phyloP scores from a whole-genome alignment of 2,113 vertebrate genomes.

The Etheostoma cragini region DNA sequence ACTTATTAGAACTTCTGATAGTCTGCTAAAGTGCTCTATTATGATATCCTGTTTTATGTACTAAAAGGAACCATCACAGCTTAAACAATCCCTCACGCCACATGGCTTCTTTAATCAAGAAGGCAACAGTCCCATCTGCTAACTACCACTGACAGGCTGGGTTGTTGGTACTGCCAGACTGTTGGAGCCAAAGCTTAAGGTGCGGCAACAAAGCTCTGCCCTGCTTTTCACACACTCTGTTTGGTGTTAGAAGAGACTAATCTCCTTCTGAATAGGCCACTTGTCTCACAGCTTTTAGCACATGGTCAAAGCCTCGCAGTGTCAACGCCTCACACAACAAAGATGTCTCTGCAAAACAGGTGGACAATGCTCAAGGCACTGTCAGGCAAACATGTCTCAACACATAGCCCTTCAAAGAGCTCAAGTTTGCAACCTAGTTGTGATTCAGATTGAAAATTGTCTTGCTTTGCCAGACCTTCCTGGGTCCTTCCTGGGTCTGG shows the following conservation, averaged over 20 bases:
- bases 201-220: constrained; percentile 32
- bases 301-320: constrained; percentile 21
- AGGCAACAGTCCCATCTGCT: constrained; percentile 42
- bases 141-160: constrained; percentile 47
- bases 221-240: constrained; percentile 21
- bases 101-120: constrained; percentile 23
- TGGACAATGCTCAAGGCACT: not conserved
- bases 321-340: not conserved
- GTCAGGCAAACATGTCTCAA: not conserved
- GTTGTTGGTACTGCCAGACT: constrained; percentile 25
- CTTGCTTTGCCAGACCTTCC: no score
- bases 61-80: not conserved
- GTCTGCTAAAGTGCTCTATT: not conserved
- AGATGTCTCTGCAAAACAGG: constrained; percentile 5
- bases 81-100: not conserved
- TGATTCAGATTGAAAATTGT: not conserved
- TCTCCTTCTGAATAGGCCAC: constrained; percentile 59
- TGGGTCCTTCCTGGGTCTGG: no score
- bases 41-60: not conserved
- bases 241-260: constrained; percentile 48
- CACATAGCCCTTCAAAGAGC: not conserved
- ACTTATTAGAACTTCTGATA: not conserved
- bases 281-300: constrained; percentile 48
- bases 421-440: not conserved
- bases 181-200: constrained; percentile 45